Conservation (phyloP, 2,113 vertebrate species). For the Passer montanus region DNA sequence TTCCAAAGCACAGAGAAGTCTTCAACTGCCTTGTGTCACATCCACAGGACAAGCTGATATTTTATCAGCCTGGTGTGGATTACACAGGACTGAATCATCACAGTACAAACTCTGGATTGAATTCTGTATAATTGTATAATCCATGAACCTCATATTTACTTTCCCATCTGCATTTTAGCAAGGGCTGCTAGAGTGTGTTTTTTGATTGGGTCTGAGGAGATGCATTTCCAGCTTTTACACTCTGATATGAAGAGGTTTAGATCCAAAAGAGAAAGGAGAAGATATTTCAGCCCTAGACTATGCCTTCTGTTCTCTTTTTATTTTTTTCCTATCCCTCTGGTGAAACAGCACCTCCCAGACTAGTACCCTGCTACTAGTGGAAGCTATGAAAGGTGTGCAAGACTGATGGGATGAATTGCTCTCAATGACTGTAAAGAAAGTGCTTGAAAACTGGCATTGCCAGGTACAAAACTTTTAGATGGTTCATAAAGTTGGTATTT, state of each 20-base stretch:
- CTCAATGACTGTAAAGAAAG: not conserved
- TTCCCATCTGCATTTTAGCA: not conserved
- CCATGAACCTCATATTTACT: not conserved
- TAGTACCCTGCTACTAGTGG: not conserved
- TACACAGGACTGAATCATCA: not conserved
- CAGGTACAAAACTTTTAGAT: not conserved
- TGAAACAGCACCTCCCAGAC: not conserved
- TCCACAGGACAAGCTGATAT: not conserved
- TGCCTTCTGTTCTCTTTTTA: not conserved
- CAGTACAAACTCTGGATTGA: not conserved
- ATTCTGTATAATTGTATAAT: not conserved
- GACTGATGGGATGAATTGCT: not conserved
- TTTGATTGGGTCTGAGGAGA: not conserved
- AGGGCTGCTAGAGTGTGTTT: not conserved
- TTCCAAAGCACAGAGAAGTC: not conserved
- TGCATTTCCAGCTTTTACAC: not conserved
- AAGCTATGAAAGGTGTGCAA: not conserved
- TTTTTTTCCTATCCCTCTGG: accelerated
- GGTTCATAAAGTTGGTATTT: not conserved
- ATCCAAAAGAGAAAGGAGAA: not conserved
- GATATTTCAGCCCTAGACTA: not conserved
- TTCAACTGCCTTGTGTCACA: not conserved
- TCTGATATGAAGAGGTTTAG: not conserved
- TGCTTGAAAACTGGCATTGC: not conserved
- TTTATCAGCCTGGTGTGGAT: not conserved